Percentiles rank a stretch among this genome's conserved stretches.
Evolutionary conservation across 2,113 vertebrate genomes (phyloP).

Genomic region (Benitochromis conjunctus): DNA sequence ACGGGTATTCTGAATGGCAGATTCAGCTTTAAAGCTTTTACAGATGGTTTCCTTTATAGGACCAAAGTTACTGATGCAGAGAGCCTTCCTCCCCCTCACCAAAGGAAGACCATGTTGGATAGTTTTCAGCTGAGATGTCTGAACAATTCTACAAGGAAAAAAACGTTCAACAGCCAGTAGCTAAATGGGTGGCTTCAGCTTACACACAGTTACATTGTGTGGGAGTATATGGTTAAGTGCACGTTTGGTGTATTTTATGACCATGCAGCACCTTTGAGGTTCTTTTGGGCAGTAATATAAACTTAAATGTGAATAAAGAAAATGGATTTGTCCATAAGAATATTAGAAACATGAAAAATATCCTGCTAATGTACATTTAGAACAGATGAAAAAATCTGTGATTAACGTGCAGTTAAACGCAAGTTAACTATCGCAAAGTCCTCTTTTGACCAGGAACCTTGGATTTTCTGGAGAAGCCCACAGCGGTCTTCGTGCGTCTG

Average conservation of each 20-base stretch:
- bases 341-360: not conserved
- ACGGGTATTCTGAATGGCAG: not conserved
- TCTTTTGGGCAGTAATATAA: not conserved
- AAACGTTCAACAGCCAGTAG: fast-evolving
- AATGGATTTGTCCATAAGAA: not conserved
- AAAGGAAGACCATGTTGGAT: not conserved
- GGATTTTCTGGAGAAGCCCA: conserved; percentile 72
- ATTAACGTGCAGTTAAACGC: not conserved
- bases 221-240: not conserved
- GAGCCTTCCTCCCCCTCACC: not conserved
- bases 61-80: not conserved
- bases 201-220: not conserved
- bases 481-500: conserved; percentile 83
- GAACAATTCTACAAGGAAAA: not conserved
- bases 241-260: not conserved
- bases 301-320: not conserved
- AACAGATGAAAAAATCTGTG: not conserved
- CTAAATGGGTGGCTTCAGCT: not conserved
- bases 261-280: not conserved
- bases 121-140: not conserved
- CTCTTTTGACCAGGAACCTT: conserved; percentile 60
- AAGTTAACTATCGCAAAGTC: not conserved
- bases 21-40: not conserved
- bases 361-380: not conserved
- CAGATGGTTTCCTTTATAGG: not conserved